Evolutionary conservation across 2,888 invertebrate species (phyloP), one percentile per base, ranked within the genome.

Genomic region (Mesoligia furuncula): DNA sequence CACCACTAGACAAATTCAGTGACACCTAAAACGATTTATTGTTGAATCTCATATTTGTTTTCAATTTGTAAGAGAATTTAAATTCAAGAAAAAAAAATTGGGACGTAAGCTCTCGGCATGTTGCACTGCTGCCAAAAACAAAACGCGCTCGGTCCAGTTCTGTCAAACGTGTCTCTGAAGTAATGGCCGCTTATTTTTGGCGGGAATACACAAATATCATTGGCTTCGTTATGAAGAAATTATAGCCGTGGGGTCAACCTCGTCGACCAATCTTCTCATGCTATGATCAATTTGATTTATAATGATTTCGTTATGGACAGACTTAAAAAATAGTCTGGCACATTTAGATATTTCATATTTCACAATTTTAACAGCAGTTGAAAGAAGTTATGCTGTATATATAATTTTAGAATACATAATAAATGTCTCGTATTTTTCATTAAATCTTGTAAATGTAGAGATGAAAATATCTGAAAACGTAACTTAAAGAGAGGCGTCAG

Each of bases 131-230:
- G 94, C 93, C 94, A 94, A 93, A 87, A 88, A 80, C 84, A 81
- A 85, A 92, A 88, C 88, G 86, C 90, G 88, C 90, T 90, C 94
- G 95, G 89, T 94, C 95, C 94, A 94, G 92, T 93, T 95, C 94
- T 95, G 95, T 95, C 95, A 95, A 95, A 94, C 88, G 91, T 86
- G 90, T 91, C 90, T 91, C 90, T 90, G 93, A 94, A 95, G 91
- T 95, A 95, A 95, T 95, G 93, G 91, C 92, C 87, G 92, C 91
- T 93, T 95, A 95, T 96, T 95, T 95, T 94, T 91, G 95, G 94
- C 93, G 94, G 93, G 90, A 94, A 94, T 90, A 90, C 92, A 92
- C 90, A 91, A 94, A 94, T 93, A 94, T 92, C 91, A 91, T 91
- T 90, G 91, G 91, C 90, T 91, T 89, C 90, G 89, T 92, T 92